Percentiles rank a stretch among this genome's conserved stretches.
phyloP scores from a whole-genome alignment of 2,797 vertebrate species.

The Anolis apletophallus region DNA sequence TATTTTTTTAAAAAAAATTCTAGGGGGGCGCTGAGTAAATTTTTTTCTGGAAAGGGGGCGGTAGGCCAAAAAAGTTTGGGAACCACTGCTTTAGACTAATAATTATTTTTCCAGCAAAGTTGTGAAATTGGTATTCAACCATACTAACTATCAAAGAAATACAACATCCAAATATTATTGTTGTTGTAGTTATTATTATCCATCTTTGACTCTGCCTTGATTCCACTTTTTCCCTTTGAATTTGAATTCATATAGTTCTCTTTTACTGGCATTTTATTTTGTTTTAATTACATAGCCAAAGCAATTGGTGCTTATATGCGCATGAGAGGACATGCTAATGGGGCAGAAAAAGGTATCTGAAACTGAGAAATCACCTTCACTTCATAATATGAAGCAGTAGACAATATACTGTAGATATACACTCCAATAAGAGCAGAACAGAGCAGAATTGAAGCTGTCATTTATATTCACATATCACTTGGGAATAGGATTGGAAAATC shows the following conservation, averaged over 20 bases:
- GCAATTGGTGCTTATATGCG: conserved; percentile 31
- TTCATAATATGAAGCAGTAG: conserved; percentile 47
- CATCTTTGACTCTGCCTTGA: conserved; percentile 16
- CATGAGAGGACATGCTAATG: conserved; percentile 52
- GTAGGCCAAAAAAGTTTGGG: no score
- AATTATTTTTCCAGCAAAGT: conserved; percentile 53
- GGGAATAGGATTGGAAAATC: conserved; percentile 45
- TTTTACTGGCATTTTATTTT: conserved; percentile 48
- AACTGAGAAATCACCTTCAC: conserved; percentile 52
- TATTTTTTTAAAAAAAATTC: no score
- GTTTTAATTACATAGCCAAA: not conserved
- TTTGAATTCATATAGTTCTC: conserved; percentile 24
- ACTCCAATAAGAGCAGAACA: conserved; percentile 21
- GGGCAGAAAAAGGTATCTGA: conserved; percentile 36
- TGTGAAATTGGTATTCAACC: conserved; percentile 15
- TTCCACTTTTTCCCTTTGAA: no score
- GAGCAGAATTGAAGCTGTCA: conserved; percentile 55
- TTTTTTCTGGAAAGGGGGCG: no score
- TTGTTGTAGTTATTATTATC: not conserved
- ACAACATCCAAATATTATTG: conserved; percentile 12
- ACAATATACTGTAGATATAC: conserved; percentile 38
- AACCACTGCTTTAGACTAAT: conserved; percentile 38
- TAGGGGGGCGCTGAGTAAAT: no score
- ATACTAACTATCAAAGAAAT: conserved; percentile 40
- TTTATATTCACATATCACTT: conserved; percentile 21